These are phyloP conservation scores for Thelaira solivaga DNA, from an alignment of 2,888 invertebrate species.

Conservation along the genomic window DNA sequence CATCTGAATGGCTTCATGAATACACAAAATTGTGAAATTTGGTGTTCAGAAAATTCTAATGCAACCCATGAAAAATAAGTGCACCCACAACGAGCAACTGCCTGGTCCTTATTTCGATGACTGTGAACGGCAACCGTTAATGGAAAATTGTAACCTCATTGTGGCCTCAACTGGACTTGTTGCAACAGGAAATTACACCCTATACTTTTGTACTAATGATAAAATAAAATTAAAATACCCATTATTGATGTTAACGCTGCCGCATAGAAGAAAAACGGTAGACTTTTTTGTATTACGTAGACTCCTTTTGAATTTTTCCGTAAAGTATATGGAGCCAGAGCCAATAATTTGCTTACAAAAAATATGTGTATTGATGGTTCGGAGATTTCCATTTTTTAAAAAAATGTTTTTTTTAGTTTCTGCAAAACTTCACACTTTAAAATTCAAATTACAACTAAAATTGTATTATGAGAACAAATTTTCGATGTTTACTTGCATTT, in stretches of 20 bases:
- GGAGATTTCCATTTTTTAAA: constrained; percentile 73
- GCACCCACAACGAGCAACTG: too few relatives aligned
- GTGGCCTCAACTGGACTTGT: too few relatives aligned
- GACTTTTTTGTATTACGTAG: constrained; percentile 70
- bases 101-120: too few relatives aligned
- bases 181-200: too few relatives aligned
- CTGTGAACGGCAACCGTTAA: too few relatives aligned
- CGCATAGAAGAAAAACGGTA: constrained; percentile 72
- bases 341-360: constrained; percentile 72
- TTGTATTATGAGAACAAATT: neutral
- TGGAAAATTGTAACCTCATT: too few relatives aligned
- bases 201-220: too few relatives aligned
- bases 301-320: constrained; percentile 69
- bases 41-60: too few relatives aligned
- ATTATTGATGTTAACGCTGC: constrained; percentile 68
- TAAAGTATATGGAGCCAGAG: constrained; percentile 73
- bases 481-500: neutral
- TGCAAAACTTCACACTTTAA: constrained; percentile 37
- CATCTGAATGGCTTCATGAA: too few relatives aligned
- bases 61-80: too few relatives aligned
- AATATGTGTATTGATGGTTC: constrained; percentile 73
- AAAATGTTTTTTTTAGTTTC: neutral
- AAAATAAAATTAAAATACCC: constrained; percentile 70
- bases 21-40: too few relatives aligned
- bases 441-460: constrained; percentile 36